These are phyloP conservation scores for Magallana angulata DNA, from an alignment of 1,140 invertebrate genomes.

Conservation along the genomic window DNA sequence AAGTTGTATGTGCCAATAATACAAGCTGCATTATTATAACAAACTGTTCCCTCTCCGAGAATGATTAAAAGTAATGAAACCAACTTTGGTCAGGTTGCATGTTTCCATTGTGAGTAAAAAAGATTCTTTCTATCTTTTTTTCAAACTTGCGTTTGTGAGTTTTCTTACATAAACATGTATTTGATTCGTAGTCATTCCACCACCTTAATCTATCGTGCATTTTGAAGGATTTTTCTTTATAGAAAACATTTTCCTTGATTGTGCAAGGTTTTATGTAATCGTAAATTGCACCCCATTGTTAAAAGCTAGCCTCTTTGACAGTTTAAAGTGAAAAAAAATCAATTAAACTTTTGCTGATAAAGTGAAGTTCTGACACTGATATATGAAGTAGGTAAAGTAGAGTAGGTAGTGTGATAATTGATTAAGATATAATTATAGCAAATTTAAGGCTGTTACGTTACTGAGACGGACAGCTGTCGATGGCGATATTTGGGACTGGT, in stretches of 20 bases:
- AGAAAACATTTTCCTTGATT: background rate
- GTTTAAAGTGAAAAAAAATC: constrained; percentile 10
- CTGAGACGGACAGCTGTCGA: too few relatives aligned
- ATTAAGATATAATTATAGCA: too few relatives aligned
- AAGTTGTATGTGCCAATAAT: too few relatives aligned
- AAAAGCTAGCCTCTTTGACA: background rate
- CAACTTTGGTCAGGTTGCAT: background rate
- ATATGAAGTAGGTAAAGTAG: background rate
- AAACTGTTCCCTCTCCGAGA: too few relatives aligned
- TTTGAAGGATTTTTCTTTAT: background rate
- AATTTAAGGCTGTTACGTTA: too few relatives aligned
- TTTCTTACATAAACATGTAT: too few relatives aligned
- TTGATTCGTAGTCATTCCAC: too few relatives aligned
- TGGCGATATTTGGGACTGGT: too few relatives aligned
- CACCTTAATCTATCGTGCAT: too few relatives aligned
- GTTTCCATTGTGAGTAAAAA: background rate
- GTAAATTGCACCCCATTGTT: background rate
- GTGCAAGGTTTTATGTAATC: background rate
- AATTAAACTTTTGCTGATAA: background rate
- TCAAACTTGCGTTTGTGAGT: too few relatives aligned
- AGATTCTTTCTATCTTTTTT: too few relatives aligned
- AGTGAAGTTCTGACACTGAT: background rate
- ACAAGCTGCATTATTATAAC: too few relatives aligned
- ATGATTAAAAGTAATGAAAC: background rate
- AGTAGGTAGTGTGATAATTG: background rate